phyloP scores from a whole-genome alignment of 2,888 invertebrate species.

The Atethmia centrago region DNA sequence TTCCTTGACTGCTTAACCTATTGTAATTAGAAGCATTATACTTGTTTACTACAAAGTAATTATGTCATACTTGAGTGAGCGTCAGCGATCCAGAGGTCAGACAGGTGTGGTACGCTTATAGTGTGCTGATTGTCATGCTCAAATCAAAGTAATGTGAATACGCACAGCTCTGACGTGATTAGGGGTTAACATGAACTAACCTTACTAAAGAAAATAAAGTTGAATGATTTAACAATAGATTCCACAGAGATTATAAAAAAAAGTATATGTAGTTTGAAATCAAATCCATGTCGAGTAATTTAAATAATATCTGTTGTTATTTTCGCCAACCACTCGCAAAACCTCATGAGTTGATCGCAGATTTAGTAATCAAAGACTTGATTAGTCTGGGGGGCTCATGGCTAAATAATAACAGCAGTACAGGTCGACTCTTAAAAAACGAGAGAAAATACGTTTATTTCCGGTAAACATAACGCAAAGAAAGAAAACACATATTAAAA shows the following conservation, averaged over 20 bases:
- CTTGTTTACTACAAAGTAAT: conserved; percentile 39
- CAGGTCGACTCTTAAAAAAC: too few species aligned
- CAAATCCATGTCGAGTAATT: background rate
- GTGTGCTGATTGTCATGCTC: background rate
- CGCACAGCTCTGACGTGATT: background rate
- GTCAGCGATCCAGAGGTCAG: conserved; percentile 24
- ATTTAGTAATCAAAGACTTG: background rate
- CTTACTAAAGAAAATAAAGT: background rate
- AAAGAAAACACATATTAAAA: too few species aligned
- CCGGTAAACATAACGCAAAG: too few species aligned
- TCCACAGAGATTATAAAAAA: background rate
- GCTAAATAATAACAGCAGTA: background rate
- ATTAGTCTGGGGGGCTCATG: background rate
- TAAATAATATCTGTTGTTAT: background rate
- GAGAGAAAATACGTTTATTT: too few species aligned
- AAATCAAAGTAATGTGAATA: background rate
- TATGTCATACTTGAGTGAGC: background rate
- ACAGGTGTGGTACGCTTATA: background rate
- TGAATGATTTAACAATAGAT: background rate
- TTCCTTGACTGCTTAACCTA: conserved; percentile 49
- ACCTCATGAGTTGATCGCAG: too few species aligned
- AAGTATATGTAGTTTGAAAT: background rate
- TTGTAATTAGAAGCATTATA: conserved; percentile 43
- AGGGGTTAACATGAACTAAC: background rate
- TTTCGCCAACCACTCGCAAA: background rate